These are phyloP conservation scores for Stenchaetothrips biformis DNA, from an alignment of 2,888 invertebrate genomes.

Conservation along the genomic window DNA sequence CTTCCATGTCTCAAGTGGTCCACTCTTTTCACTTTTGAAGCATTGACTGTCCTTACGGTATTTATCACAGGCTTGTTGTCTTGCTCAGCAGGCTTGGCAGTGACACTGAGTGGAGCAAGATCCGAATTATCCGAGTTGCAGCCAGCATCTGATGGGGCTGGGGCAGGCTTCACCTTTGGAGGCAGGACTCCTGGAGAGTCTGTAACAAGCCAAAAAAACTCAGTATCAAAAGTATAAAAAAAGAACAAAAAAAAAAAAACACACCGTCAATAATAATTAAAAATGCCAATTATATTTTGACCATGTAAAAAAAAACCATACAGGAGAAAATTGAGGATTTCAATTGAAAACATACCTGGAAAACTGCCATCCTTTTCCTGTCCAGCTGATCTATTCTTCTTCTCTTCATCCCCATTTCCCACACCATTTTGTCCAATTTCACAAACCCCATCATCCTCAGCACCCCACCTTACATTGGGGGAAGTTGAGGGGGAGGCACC, in stretches of 20 bases:
- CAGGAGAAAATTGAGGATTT: background rate
- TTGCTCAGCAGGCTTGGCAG: background rate
- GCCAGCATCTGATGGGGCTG: slow-evolving; percentile 19
- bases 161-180: slow-evolving; percentile 33
- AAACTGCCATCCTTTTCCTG: slow-evolving; percentile 46
- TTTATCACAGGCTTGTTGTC: slow-evolving; percentile 25
- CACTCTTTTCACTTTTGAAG: slow-evolving; percentile 37
- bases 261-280: slow-evolving; percentile 21
- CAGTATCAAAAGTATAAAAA: slow-evolving; percentile 5
- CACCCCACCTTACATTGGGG: slow-evolving; percentile 36
- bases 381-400: slow-evolving; percentile 42
- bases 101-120: background rate
- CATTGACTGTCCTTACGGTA: slow-evolving; percentile 33
- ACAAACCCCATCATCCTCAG: slow-evolving; percentile 30
- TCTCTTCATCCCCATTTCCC: slow-evolving; percentile 25
- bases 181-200: slow-evolving; percentile 45
- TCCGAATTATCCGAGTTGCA: slow-evolving; percentile 28
- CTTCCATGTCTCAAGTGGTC: slow-evolving; percentile 38
- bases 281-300: background rate
- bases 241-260: slow-evolving; percentile 28
- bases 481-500: slow-evolving; percentile 44
- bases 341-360: slow-evolving; percentile 48
- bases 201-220: slow-evolving; percentile 37
- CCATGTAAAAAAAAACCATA: background rate
- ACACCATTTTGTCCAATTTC: slow-evolving; percentile 16